Evolutionary conservation across 2,888 invertebrate species (phyloP).

Genomic region (Agrotis clavis): DNA sequence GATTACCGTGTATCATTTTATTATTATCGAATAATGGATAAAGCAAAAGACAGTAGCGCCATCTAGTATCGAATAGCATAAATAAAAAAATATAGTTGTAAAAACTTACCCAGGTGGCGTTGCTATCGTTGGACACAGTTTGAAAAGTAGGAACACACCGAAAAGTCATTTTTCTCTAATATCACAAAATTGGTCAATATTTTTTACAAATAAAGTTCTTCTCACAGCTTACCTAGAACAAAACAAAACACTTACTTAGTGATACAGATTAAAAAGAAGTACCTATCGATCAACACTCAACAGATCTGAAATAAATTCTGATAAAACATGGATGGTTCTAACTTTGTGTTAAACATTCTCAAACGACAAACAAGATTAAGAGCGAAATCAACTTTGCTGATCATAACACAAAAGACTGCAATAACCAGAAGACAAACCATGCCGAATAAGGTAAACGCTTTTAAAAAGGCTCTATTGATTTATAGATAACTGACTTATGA

Average conservation of each 20-base stretch:
- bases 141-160: constrained; percentile 93
- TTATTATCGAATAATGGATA: too few relatives aligned
- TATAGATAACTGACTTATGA: constrained; percentile 75
- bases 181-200: constrained; percentile 74
- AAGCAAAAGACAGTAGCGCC: constrained; percentile 53
- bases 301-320: too few relatives aligned
- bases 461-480: constrained; percentile 72
- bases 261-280: constrained; percentile 71
- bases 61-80: constrained; percentile 72
- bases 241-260: constrained; percentile 92
- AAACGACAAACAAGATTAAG: neutral
- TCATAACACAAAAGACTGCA: constrained; percentile 12
- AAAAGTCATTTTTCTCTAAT: constrained; percentile 91
- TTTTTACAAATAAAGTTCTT: constrained; percentile 78
- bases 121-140: constrained; percentile 92
- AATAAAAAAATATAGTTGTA: constrained; percentile 35
- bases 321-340: too few relatives aligned
- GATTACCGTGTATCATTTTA: neutral
- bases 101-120: constrained; percentile 93
- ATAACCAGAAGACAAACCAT: constrained; percentile 22
- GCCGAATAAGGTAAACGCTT: constrained; percentile 52
- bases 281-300: too few relatives aligned
- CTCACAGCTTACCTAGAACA: constrained; percentile 93
- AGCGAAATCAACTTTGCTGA: neutral
- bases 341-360: too few relatives aligned